Evolutionary conservation across 2,888 invertebrate genomes (phyloP).

Genomic region (Thymelicus acteon): DNA sequence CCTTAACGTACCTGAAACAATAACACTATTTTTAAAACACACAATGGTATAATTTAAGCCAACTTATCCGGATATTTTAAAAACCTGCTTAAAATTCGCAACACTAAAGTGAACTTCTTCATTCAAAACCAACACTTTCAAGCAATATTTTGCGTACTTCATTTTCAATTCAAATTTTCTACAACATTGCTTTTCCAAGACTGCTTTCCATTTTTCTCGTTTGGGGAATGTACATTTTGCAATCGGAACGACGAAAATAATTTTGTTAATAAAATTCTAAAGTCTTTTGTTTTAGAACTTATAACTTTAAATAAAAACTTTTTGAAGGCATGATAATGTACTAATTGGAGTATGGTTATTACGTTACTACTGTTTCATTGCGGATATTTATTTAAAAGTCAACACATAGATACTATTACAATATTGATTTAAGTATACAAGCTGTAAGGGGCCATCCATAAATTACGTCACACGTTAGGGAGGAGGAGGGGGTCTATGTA

Average conservation of each 20-base stretch:
- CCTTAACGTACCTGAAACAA: slow-evolving; percentile 38
- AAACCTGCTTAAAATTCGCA: slow-evolving; percentile 8
- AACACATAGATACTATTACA: too few species aligned
- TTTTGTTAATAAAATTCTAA: slow-evolving; percentile 12
- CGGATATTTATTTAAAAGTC: too few species aligned
- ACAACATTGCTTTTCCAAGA: slow-evolving; percentile 17
- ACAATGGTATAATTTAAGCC: slow-evolving; percentile 10
- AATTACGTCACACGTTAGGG: too few species aligned
- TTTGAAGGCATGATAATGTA: too few species aligned
- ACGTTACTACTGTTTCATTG: too few species aligned
- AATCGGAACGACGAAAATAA: slow-evolving; percentile 17
- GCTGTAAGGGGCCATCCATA: too few species aligned
- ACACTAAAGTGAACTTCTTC: slow-evolving; percentile 9
- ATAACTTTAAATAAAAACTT: neutral
- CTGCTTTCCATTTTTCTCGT: slow-evolving; percentile 16
- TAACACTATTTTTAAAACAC: slow-evolving; percentile 14
- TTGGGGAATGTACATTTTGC: slow-evolving; percentile 22
- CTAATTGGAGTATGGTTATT: too few species aligned
- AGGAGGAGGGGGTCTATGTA: too few species aligned
- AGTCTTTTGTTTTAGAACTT: neutral
- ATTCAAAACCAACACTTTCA: slow-evolving; percentile 19
- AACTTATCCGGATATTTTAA: neutral
- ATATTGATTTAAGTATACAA: too few species aligned
- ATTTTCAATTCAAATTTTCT: slow-evolving; percentile 30
- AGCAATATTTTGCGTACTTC: slow-evolving; percentile 21